Conservation (phyloP, 2,113 vertebrate genomes). For the Lampris megalopsis region DNA sequence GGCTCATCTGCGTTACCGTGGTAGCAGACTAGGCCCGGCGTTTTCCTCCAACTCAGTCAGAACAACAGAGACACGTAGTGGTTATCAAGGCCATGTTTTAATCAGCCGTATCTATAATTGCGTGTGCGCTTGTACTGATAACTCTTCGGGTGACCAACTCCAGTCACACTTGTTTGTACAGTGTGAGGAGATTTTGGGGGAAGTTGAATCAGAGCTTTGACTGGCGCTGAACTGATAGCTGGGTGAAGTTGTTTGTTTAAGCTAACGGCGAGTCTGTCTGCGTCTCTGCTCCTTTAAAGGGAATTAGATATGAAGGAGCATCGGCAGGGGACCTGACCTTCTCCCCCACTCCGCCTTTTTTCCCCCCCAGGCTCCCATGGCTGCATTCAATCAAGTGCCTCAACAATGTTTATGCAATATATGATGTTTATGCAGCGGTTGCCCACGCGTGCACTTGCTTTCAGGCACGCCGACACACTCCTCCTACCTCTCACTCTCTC, state of each 20-base stretch:
- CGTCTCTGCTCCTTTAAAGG: slow-evolving; percentile 67
- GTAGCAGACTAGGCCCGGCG: slow-evolving; percentile 57
- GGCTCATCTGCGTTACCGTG: slow-evolving; percentile 63
- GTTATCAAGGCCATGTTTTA: slow-evolving; percentile 25
- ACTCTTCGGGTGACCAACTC: background rate
- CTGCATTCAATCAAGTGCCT: slow-evolving; percentile 74
- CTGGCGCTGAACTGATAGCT: slow-evolving; percentile 5
- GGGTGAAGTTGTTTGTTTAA: slow-evolving; percentile 32
- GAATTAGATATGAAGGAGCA: slow-evolving; percentile 63
- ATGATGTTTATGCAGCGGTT: slow-evolving; percentile 73
- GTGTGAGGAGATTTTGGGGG: background rate
- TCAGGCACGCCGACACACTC: slow-evolving; percentile 43
- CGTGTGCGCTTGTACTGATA: background rate
- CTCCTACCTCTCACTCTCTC: background rate
- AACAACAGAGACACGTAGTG: slow-evolving; percentile 74
- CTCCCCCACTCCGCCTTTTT: slow-evolving; percentile 51
- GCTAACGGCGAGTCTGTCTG: slow-evolving; percentile 34
- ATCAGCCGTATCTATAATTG: slow-evolving; percentile 14
- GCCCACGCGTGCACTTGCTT: slow-evolving; percentile 59
- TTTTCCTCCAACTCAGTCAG: background rate
- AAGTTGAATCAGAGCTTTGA: slow-evolving; percentile 2
- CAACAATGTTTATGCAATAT: slow-evolving; percentile 65
- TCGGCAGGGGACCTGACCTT: slow-evolving; percentile 68
- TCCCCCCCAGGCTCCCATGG: slow-evolving; percentile 50
- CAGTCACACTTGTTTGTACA: background rate